Base-by-base conservation (phyloP, 2,888 invertebrate genomes). In the Athalia cordata region DNA sequence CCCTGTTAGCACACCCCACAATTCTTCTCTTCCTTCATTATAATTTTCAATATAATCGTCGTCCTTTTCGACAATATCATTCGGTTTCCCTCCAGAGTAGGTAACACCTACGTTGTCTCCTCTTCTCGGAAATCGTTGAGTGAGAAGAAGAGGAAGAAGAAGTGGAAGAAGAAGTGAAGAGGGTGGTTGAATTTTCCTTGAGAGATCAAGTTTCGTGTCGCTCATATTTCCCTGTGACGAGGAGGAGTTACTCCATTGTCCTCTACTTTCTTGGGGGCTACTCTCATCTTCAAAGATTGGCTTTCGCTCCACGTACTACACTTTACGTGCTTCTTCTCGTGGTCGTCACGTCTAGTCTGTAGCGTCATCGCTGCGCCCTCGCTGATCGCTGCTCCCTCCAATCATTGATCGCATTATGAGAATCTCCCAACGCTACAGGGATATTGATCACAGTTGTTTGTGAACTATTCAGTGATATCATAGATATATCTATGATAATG, bases 181-280 rank as follows among this genome's bases (percentile, higher is more conserved):
- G 75, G 62, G 62, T 80, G 78, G 79, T 70, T 80, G 80, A 77
- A 78, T 77, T 78, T 67, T 78, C 80, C 78, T 80, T 80, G 67
- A 80, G 81, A 81, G 29, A 29, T 29, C 29, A 29, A 29, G 86
- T 87, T 87, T 85, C 88, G 88, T 80, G 79, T 78, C 80, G 72
- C 82, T 89, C 88, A 89, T 89, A 89, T 89, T 88, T 86, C 84
- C 89, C 89, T 89, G 89, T 87, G 86, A 89, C 85, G 84, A 87
- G 87, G 89, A 89, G 89, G 88, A 89, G 88, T 86, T 86, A 84
- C 87, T 88, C 86, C 85, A 89, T 89, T 89, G 88, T 89, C 88
- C 88, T 89, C 89, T 84, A 85, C 86, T 88, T 89, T 89, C 89
- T 89, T 89, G 84, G 82, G 29, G 77, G 52, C 81, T 83, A 78